Conservation (phyloP, 2,797 vertebrate genomes). For the Sebastes miniatus region DNA sequence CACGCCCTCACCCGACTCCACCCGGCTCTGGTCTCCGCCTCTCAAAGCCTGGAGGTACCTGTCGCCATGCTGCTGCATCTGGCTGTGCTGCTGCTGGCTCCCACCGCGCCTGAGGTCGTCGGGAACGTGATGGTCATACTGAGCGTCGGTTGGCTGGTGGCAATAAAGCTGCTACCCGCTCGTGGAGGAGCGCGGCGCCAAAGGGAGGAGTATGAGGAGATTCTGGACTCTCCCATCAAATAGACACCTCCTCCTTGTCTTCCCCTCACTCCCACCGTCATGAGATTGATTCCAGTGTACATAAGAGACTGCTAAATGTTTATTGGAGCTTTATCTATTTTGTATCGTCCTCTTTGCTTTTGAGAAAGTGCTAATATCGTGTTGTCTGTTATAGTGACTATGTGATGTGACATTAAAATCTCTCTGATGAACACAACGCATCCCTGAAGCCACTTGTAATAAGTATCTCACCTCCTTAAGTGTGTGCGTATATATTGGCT, state of each 20-base stretch:
- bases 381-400: slow-evolving; percentile 71
- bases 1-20: slow-evolving; percentile 94
- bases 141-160: slow-evolving; percentile 90
- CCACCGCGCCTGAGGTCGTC: slow-evolving; percentile 87
- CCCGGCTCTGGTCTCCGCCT: slow-evolving; percentile 93
- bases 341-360: slow-evolving; percentile 74
- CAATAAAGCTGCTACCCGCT: slow-evolving; percentile 88
- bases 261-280: not conserved
- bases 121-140: slow-evolving; percentile 89
- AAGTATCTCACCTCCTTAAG: not conserved
- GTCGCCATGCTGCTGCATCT: slow-evolving; percentile 92
- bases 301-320: slow-evolving; percentile 74
- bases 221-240: slow-evolving; percentile 95
- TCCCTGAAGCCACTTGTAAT: slow-evolving; percentile 36
- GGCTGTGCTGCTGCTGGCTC: slow-evolving; percentile 84
- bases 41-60: slow-evolving; percentile 95
- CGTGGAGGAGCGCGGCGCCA: slow-evolving; percentile 83
- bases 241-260: slow-evolving; percentile 67
- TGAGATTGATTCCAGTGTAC: slow-evolving; percentile 43
- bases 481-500: not conserved
- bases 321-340: slow-evolving; percentile 77
- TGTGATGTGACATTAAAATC: slow-evolving; percentile 77
- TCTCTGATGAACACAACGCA: slow-evolving; percentile 45
- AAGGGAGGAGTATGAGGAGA: slow-evolving; percentile 93
- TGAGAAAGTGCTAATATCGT: slow-evolving; percentile 80